phyloP scores from a whole-genome alignment of 2,888 invertebrate species.

The Brachyptera putata region DNA sequence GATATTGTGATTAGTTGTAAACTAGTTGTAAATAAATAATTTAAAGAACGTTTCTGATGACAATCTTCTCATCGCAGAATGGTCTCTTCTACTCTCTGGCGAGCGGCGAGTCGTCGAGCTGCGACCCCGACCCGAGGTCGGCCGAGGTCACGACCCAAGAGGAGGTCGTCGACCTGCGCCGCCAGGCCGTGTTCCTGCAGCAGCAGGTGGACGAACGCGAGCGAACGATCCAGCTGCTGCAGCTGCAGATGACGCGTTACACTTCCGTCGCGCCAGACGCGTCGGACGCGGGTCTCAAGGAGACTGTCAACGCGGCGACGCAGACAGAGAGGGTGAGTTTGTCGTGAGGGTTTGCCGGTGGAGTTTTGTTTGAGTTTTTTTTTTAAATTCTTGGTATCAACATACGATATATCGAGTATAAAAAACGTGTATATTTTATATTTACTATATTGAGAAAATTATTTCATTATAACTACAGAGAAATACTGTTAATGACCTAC shows the following conservation, averaged over 20 bases:
- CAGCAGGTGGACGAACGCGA: conserved; percentile 85
- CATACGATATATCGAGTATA: too few species aligned
- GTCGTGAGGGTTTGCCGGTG: conserved; percentile 17
- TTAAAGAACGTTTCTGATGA: too few species aligned
- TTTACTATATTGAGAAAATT: too few species aligned
- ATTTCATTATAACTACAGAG: too few species aligned
- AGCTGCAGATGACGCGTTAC: conserved; percentile 67
- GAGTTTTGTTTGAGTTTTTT: background rate
- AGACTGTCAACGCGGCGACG: conserved; percentile 75
- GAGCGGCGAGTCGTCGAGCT: conserved; percentile 24
- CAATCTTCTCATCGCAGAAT: too few species aligned
- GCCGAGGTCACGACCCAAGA: background rate
- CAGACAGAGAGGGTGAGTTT: conserved; percentile 76
- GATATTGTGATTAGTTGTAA: too few species aligned
- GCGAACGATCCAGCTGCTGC: conserved; percentile 72
- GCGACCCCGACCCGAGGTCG: conserved; percentile 3
- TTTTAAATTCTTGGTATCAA: too few species aligned
- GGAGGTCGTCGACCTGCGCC: conserved; percentile 64
- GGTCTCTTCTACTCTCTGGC: conserved; percentile 59
- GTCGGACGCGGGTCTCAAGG: conserved; percentile 35
- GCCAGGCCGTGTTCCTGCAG: conserved; percentile 76
- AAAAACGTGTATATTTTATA: too few species aligned
- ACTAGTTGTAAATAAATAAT: too few species aligned
- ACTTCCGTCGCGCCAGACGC: conserved; percentile 40
- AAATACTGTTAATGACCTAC: too few species aligned